Conservation (phyloP, 2,888 invertebrate genomes). For the Cyclophora punctaria region DNA sequence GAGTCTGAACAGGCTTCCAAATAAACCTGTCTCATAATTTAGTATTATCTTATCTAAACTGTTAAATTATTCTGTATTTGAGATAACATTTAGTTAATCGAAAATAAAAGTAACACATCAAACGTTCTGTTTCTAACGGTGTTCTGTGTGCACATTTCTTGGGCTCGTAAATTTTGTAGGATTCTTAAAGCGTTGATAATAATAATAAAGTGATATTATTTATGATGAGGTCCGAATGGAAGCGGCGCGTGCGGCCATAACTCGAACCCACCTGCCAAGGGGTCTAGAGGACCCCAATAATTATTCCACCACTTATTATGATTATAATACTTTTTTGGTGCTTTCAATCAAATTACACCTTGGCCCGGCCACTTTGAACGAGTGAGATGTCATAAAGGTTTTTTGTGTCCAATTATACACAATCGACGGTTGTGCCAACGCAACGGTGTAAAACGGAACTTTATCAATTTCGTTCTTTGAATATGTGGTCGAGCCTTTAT, state of each 20-base stretch:
- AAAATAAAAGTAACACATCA: no score
- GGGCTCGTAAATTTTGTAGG: no score
- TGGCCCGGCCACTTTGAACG: conserved; percentile 59
- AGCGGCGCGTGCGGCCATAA: conserved; percentile 47
- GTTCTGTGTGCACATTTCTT: no score
- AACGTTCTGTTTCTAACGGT: no score
- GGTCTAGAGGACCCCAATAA: conserved; percentile 55
- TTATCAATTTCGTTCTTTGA: conserved; percentile 29
- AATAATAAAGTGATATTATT: conserved; percentile 20
- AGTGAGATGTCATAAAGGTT: conserved; percentile 73
- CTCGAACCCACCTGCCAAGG: conserved; percentile 50
- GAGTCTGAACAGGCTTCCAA: no score
- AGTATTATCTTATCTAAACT: no score
- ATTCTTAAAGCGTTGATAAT: no score
- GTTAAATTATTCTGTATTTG: no score
- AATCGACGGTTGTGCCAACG: conserved; percentile 37
- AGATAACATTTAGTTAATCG: no score
- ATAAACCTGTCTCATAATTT: no score
- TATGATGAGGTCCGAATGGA: conserved; percentile 32
- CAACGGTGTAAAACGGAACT: conserved; percentile 57
- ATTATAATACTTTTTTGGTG: conserved; percentile 74
- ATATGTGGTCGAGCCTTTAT: conserved; percentile 3
- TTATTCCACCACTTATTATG: conserved; percentile 73
- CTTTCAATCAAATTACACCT: conserved; percentile 76
- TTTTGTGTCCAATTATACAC: conserved; percentile 38